These are phyloP conservation scores for Mythimna ferrago DNA, from an alignment of 2,888 invertebrate species.

Conservation along the genomic window DNA sequence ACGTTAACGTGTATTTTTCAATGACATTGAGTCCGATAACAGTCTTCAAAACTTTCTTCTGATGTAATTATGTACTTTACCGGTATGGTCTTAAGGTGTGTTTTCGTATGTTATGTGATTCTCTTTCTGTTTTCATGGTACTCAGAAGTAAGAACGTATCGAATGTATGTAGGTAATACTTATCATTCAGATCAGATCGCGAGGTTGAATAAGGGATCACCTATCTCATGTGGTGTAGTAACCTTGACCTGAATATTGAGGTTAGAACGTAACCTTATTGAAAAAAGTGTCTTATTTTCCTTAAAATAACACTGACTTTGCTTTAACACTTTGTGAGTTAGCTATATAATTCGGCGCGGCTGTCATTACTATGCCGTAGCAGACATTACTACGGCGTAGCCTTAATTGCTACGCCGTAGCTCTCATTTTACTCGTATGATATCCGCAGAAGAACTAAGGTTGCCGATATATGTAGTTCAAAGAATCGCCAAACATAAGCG, in stretches of 20 bases:
- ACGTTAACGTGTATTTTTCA: neutral
- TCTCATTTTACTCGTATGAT: too few species aligned
- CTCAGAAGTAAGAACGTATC: constrained; percentile 3
- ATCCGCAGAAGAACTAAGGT: too few species aligned
- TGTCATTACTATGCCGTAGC: constrained; percentile 21
- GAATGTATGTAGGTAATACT: constrained; percentile 5
- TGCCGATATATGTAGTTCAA: too few species aligned
- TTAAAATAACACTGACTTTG: neutral
- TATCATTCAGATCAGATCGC: constrained; percentile 8
- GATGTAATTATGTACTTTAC: neutral
- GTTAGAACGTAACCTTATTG: neutral
- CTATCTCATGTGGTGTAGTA: neutral
- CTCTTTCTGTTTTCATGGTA: constrained; percentile 9
- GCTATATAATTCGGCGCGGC: too few species aligned
- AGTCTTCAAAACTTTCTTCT: neutral
- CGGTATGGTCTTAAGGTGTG: fast-evolving
- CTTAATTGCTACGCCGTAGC: too few species aligned
- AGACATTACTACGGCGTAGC: too few species aligned
- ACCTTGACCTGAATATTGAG: neutral
- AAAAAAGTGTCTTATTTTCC: fast-evolving
- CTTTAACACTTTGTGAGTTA: too few species aligned
- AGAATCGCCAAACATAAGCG: too few species aligned
- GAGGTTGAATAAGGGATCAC: neutral
- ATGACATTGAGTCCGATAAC: neutral
- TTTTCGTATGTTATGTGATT: neutral